These are phyloP conservation scores for Eriosoma lanigerum DNA, from an alignment of 1,140 invertebrate genomes.

Conservation along the genomic window DNA sequence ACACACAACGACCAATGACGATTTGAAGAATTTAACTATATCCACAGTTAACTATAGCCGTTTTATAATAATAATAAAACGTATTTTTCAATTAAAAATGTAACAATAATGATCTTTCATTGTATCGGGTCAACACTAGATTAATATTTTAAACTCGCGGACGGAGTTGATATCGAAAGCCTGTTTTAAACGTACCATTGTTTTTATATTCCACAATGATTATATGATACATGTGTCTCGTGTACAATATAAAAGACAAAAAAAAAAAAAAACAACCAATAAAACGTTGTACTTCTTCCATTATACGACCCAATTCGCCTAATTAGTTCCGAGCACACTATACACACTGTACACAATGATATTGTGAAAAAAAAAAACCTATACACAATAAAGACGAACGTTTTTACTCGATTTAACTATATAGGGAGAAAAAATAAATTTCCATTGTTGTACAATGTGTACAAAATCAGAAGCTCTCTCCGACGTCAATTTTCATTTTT, in stretches of 20 bases:
- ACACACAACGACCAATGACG: background rate
- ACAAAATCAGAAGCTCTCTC: too few relatives aligned
- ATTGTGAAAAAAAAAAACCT: too few relatives aligned
- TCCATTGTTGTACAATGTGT: too few relatives aligned
- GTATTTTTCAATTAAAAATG: constrained; percentile 26
- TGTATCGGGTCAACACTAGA: constrained; percentile 24
- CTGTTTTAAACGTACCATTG: constrained; percentile 3
- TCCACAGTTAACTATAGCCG: background rate
- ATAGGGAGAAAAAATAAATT: too few relatives aligned
- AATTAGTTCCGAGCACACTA: constrained; percentile 20
- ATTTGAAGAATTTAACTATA: background rate
- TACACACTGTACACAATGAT: too few relatives aligned
- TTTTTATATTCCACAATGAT: constrained; percentile 6
- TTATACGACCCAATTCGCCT: constrained; percentile 2
- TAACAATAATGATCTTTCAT: constrained; percentile 33
- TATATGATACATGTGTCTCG: background rate
- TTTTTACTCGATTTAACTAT: too few relatives aligned
- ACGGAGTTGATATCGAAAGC: background rate
- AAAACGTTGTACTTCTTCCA: background rate
- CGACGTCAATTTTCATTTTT: too few relatives aligned
- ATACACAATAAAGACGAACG: too few relatives aligned
- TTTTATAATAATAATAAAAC: constrained; percentile 7
- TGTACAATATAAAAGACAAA: too few relatives aligned
- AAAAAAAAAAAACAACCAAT: too few relatives aligned
- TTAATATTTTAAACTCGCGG: background rate